Base-by-base conservation (phyloP, 2,888 invertebrate species). In the Cephus pulcher region DNA sequence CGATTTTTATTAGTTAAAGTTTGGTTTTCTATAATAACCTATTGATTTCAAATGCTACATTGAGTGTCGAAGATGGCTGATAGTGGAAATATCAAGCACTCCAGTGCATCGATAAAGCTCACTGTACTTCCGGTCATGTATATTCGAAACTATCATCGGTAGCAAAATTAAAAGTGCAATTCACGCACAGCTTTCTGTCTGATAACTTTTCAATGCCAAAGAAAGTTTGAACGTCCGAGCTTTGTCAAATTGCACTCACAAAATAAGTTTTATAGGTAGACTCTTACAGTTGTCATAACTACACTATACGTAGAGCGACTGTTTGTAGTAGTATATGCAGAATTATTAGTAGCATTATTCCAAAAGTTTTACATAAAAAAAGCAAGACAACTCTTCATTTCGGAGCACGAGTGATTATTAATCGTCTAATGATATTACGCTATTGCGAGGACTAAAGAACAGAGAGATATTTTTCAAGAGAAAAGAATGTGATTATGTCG, bases 401-500 rank as follows among this genome's bases (percentile, higher is more conserved):
- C 23, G 56, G 15, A 56, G 23, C 56, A 56, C 23, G 56, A 56
- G 56, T 23, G 23, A 56, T 56, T 56, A 56, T 56, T 56, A 56
- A 56, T 56, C 56, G 23, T 56, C 23, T 23, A 56, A 23, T 56
- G 23, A 23, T 56, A 56, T 56, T 6, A 56, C 23, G 23, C 56
- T 56, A 23, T 56, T 56, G 23, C 56, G 71, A 34, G 32, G 32
- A 34, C 33, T 71, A 32, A 74, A 37, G 33, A 74, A 74, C n/a
- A 74, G 12, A 74, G 74, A 74, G 34, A 74, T 74, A 74, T 74
- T 74, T 74, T 74, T 74, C 32, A 77, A 76, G 34, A 76, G 12
- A n/a, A 73, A 34, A 74, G 56, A 76, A 15, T 75, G 76, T 74
- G 69, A 80, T 76, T 69, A 76, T 69, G 71, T 78, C 76, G 79